Percentiles rank a stretch among this genome's conserved stretches.
Evolutionary conservation across 1,140 invertebrate species (phyloP).

Genomic region (Hyphantria cunea): DNA sequence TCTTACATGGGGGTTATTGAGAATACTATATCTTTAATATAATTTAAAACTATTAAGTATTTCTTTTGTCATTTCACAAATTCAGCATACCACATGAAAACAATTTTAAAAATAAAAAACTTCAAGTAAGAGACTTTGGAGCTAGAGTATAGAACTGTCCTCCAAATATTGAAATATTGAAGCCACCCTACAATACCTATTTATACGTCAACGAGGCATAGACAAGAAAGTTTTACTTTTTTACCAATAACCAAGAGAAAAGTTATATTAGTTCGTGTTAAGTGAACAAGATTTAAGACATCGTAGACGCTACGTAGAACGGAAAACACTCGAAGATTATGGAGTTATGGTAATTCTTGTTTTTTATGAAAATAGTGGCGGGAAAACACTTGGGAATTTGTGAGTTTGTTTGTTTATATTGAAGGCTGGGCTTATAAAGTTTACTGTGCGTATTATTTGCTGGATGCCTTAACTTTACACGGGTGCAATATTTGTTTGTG

Average conservation of each 20-base stretch:
- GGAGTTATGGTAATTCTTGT: conserved; percentile 16
- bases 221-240: conserved; percentile 29
- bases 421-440: background rate
- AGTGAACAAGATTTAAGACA: conserved; percentile 20
- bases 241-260: conserved; percentile 22
- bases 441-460: background rate
- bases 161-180: too few species aligned
- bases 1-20: too few species aligned
- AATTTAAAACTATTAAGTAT: too few species aligned
- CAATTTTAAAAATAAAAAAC: too few species aligned
- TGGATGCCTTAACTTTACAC: too few species aligned
- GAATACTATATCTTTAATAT: too few species aligned
- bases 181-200: conserved; percentile 4
- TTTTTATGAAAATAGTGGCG: background rate
- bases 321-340: conserved; percentile 1
- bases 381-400: background rate
- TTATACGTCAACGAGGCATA: conserved; percentile 26
- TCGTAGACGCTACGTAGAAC: background rate
- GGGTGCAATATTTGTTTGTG: too few species aligned
- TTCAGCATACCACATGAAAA: too few species aligned
- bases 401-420: background rate
- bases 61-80: too few species aligned
- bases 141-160: too few species aligned
- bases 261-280: conserved; percentile 36
- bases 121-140: too few species aligned